Evolutionary conservation across 2,113 vertebrate genomes (phyloP).

Genomic region (Mustela nigripes): DNA sequence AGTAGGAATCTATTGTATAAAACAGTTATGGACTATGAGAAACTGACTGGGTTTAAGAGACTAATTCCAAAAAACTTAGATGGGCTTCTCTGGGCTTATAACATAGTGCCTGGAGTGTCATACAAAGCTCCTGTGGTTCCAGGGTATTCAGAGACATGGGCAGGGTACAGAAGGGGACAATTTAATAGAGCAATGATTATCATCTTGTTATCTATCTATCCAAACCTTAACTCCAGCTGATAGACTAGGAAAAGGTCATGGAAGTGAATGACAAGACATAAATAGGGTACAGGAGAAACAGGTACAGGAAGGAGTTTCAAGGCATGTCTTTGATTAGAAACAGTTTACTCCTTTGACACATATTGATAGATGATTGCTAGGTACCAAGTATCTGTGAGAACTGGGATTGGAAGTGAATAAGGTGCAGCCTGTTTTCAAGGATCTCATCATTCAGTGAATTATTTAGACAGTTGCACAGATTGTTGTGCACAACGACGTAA

Average conservation of each 20-base stretch:
- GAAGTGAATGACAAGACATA: background rate
- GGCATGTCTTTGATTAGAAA: background rate
- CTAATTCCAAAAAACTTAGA: background rate
- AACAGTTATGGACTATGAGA: background rate
- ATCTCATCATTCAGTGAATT: background rate
- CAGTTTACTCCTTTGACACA: background rate
- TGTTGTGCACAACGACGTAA: background rate
- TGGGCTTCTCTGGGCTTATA: background rate
- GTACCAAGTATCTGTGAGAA: background rate
- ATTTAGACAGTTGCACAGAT: background rate
- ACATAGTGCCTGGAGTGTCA: background rate
- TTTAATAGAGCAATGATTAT: background rate
- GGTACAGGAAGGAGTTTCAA: background rate
- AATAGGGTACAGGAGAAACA: background rate
- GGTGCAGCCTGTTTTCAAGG: background rate
- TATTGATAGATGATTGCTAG: background rate
- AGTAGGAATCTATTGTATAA: background rate
- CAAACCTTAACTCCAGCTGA: background rate
- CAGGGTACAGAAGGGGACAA: background rate
- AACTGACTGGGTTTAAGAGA: background rate
- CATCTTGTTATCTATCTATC: background rate
- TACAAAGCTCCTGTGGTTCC: background rate
- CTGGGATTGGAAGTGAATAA: background rate
- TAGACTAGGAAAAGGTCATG: background rate
- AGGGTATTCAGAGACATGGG: background rate